Evolutionary conservation across 2,888 invertebrate genomes (phyloP), one percentile per base, ranked within the genome.

Genomic region (Monoplex corrugatus): DNA sequence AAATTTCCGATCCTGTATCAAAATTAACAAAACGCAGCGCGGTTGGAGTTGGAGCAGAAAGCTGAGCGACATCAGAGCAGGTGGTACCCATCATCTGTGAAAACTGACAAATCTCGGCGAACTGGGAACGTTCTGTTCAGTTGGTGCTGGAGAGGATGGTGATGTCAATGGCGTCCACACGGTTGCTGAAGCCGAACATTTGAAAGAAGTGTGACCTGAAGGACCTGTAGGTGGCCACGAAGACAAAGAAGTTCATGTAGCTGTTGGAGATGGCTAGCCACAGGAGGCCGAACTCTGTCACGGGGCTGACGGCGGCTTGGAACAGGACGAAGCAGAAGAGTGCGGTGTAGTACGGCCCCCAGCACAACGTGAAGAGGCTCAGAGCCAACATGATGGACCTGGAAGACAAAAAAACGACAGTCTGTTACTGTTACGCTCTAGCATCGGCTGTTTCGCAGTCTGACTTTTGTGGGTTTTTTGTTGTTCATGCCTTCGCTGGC

Each of bases 161-260:
- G 43, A 80, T 45, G 32, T 50, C 83, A 6, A 28, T 5, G 5
- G 32, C 13, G 8, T 50, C 83, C 32, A 83, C 83, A 16, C 83
- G 44, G 35, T 83, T 83, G 45, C 43, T n/a, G 32, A 40, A 2
- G 28, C 68, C 86, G 2, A 86, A 10, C 40, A 86, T 50, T 8
- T 35, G 40, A 28, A 68, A 10, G 86, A 86, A 86, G 86, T 63
- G 63, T 38, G 13, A 10, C 6, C 68, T 63, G 68, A 86, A 86
- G 43, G 63, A 43, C 19, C 43, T 10, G 86, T 86, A 86, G 43
- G 86, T 86, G 86, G 86, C 86, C 57, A 86, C 43, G 43, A 86
- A 86, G 43, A 86, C 86, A 44, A 86, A 86, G 86, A 86, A 86
- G 86, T 86, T 86, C 86, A 86, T 86, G 86, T 13, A 86, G 86